phyloP scores from a whole-genome alignment of 2,113 vertebrate genomes.

The Erythrocebus patas region DNA sequence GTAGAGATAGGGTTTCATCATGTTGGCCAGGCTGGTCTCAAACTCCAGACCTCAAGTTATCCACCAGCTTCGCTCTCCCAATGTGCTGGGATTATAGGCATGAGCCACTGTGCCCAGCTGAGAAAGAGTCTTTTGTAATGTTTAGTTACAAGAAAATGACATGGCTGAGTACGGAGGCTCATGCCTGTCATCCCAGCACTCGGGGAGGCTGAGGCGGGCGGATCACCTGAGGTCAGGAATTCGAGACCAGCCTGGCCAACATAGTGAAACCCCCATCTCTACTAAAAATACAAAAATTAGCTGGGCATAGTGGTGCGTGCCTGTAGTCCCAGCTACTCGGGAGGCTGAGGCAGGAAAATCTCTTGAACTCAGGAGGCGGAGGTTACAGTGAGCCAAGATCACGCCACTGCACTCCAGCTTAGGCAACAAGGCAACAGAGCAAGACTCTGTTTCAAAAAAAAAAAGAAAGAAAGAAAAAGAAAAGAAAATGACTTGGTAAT shows the following conservation, averaged over 20 bases:
- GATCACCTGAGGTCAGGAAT: not conserved
- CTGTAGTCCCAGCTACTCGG: not conserved
- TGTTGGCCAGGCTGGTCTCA: not conserved
- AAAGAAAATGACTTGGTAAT: not conserved
- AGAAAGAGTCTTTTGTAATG: not conserved
- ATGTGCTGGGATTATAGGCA: not conserved
- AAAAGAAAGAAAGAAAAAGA: not conserved
- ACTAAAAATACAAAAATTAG: not conserved
- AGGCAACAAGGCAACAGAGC: not conserved
- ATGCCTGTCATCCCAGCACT: not conserved
- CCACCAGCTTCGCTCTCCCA: not conserved
- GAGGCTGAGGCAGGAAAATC: not conserved
- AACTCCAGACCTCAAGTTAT: not conserved
- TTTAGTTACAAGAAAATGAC: not conserved
- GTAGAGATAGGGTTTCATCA: not conserved
- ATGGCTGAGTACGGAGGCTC: not conserved
- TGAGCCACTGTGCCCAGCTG: not conserved
- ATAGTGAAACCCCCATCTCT: not conserved
- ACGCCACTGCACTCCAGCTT: not conserved
- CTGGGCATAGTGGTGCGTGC: rapidly evolving
- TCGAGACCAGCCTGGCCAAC: not conserved
- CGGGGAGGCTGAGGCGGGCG: not conserved
- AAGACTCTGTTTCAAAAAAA: not conserved
- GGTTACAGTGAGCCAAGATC: not conserved
- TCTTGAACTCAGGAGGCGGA: not conserved